Evolutionary conservation across 2,113 vertebrate genomes (phyloP).

Genomic region (Lagopus muta): DNA sequence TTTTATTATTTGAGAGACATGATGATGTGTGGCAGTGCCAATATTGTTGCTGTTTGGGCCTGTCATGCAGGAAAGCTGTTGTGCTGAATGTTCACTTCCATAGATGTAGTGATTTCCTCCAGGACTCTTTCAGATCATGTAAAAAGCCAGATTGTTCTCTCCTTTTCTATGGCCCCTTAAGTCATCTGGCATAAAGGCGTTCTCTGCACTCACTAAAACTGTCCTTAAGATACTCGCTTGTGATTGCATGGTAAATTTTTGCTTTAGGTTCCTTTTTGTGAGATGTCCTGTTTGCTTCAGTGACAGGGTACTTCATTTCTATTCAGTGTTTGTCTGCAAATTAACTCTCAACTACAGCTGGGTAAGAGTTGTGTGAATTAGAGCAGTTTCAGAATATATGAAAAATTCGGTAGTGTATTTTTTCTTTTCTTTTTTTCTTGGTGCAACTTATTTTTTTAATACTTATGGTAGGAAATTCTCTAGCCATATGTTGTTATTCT

Average conservation of each 20-base stretch:
- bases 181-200: not conserved
- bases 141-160: not conserved
- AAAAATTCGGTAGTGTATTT: fast-evolving
- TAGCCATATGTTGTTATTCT: not conserved
- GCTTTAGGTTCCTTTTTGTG: not conserved
- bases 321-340: not conserved
- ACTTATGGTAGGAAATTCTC: not conserved
- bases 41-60: not conserved
- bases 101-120: not conserved
- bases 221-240: not conserved
- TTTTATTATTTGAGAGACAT: not conserved
- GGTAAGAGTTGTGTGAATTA: not conserved
- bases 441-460: not conserved
- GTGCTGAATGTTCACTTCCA: not conserved
- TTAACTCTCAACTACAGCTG: not conserved
- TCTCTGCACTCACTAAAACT: not conserved
- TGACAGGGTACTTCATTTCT: not conserved
- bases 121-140: not conserved
- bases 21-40: not conserved
- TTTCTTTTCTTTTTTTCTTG: not conserved
- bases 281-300: not conserved
- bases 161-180: not conserved
- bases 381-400: not conserved
- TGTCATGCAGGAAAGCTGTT: not conserved
- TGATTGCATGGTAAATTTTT: not conserved